phyloP scores from a whole-genome alignment of 2,888 invertebrate species.

The Limenitis camilla region DNA sequence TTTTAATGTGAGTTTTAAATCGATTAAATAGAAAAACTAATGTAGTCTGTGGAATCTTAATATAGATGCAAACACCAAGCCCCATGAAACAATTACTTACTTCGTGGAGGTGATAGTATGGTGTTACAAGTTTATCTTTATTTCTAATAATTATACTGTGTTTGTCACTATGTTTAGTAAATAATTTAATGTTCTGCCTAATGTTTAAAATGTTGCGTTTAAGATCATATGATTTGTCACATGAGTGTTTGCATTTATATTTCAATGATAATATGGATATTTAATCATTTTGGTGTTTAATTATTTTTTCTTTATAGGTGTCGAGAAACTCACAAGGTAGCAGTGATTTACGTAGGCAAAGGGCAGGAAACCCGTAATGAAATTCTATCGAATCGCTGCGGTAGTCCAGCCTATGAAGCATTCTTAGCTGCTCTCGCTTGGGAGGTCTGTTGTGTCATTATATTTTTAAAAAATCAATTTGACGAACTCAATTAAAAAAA shows the following conservation, averaged over 20 bases:
- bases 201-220: too few species aligned
- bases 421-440: conserved; percentile 79
- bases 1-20: too few species aligned
- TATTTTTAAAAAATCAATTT: background rate
- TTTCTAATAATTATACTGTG: too few species aligned
- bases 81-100: too few species aligned
- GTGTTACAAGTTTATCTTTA: too few species aligned
- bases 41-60: too few species aligned
- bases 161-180: too few species aligned
- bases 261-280: background rate
- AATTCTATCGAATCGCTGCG: conserved; percentile 90
- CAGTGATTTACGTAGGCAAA: conserved; percentile 97
- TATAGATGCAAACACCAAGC: too few species aligned
- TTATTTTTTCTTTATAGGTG: conserved; percentile 70
- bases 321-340: conserved; percentile 95
- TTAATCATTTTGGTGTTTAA: background rate
- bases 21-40: too few species aligned
- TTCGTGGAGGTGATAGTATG: too few species aligned
- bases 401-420: conserved; percentile 94
- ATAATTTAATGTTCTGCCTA: too few species aligned
- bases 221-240: background rate
- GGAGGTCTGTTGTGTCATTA: conserved; percentile 59
- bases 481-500: background rate
- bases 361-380: conserved; percentile 98
- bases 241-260: background rate